phyloP scores from a whole-genome alignment of 1,140 invertebrate genomes.

The Psix sp. region DNA sequence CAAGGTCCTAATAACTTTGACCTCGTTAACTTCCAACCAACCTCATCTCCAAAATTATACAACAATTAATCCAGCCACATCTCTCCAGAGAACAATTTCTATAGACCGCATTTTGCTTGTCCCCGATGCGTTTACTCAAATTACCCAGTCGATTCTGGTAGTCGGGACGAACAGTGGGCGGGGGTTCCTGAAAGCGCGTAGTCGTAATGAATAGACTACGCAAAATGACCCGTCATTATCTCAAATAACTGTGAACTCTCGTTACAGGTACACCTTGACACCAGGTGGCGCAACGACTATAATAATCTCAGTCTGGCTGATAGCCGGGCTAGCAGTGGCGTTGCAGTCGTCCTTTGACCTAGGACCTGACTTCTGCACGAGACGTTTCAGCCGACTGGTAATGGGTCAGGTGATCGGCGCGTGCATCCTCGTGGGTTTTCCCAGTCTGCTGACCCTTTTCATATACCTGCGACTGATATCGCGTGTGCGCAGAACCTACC shows the following conservation, averaged over 20 bases:
- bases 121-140: background rate
- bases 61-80: background rate
- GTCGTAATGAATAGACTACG: slow-evolving; percentile 22
- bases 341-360: slow-evolving; percentile 78
- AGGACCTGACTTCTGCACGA: slow-evolving; percentile 82
- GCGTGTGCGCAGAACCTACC: slow-evolving; percentile 72
- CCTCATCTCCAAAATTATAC: slow-evolving; percentile 4
- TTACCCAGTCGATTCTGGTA: background rate
- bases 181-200: slow-evolving; percentile 4
- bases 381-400: slow-evolving; percentile 68
- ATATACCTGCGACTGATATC: slow-evolving; percentile 76
- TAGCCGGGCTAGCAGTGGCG: slow-evolving; percentile 74
- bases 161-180: background rate
- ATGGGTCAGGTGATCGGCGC: slow-evolving; percentile 77
- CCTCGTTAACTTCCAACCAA: background rate
- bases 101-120: background rate
- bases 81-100: background rate
- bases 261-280: slow-evolving; percentile 67
- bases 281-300: slow-evolving; percentile 77
- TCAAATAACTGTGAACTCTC: slow-evolving; percentile 7
- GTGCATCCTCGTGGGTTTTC: slow-evolving; percentile 78
- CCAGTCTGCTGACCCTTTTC: slow-evolving; percentile 76
- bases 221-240: slow-evolving; percentile 8
- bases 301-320: slow-evolving; percentile 78
- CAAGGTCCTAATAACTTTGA: slow-evolving; percentile 7